These are phyloP conservation scores for Drosophila sechellia DNA, from an alignment of 1,140 invertebrate genomes.

Conservation along the genomic window DNA sequence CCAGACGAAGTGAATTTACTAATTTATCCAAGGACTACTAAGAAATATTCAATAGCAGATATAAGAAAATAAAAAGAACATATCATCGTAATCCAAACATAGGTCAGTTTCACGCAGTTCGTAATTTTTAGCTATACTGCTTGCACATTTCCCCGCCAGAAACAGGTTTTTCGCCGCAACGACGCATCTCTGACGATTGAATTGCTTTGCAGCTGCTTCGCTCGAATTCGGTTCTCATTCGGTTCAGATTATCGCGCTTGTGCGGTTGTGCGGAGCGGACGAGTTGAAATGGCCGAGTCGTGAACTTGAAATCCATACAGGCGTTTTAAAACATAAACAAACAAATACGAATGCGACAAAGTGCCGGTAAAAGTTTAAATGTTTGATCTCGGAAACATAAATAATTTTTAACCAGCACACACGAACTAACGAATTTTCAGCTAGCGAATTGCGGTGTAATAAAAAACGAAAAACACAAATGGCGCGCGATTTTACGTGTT, in stretches of 20 bases:
- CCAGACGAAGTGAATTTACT: neutral
- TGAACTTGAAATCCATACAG: slow-evolving; percentile 10
- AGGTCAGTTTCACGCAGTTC: too few species aligned
- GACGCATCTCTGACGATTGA: slow-evolving; percentile 4
- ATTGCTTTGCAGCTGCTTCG: slow-evolving; percentile 56
- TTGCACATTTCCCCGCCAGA: neutral
- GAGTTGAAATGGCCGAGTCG: slow-evolving; percentile 21
- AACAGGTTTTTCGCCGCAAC: neutral
- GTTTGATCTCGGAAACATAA: slow-evolving; percentile 24
- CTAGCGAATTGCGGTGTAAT: slow-evolving; percentile 13
- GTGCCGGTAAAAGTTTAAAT: slow-evolving; percentile 14
- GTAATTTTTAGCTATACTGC: too few species aligned
- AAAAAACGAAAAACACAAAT: slow-evolving; percentile 47
- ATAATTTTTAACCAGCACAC: slow-evolving; percentile 43
- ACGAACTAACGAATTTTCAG: slow-evolving; percentile 38
- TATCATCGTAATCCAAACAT: too few species aligned
- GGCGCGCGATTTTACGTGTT: slow-evolving; percentile 50
- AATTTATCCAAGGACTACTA: neutral
- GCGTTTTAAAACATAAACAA: slow-evolving; percentile 10
- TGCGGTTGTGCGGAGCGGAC: slow-evolving; percentile 75
- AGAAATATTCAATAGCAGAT: neutral
- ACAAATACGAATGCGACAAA: slow-evolving; percentile 1
- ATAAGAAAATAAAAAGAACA: too few species aligned
- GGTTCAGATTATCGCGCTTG: slow-evolving; percentile 69
- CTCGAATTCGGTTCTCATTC: slow-evolving; percentile 39